Percentiles rank a stretch among this genome's conserved stretches.
phyloP scores from a whole-genome alignment of 2,888 invertebrate genomes.

The Octonoba sinensis region DNA sequence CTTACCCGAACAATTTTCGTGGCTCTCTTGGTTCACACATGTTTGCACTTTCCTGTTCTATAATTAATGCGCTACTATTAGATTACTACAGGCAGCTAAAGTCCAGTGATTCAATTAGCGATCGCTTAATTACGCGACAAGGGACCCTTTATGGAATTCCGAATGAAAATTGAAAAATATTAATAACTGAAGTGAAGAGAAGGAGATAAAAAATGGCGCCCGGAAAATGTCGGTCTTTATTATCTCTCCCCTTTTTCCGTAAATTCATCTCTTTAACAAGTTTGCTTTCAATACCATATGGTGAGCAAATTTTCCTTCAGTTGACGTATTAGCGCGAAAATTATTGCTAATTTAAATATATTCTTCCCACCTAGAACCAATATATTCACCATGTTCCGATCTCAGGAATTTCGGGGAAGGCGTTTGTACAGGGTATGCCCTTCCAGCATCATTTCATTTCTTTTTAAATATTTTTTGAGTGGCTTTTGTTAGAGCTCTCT shows the following conservation, averaged over 20 bases:
- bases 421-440: too few relatives aligned
- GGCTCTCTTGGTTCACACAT: background rate
- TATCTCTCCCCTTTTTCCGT: background rate
- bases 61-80: slow-evolving; percentile 52
- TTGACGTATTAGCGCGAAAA: slow-evolving; percentile 49
- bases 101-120: slow-evolving; percentile 41
- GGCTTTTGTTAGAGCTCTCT: too few relatives aligned
- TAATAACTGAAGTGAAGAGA: slow-evolving; percentile 14
- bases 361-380: slow-evolving; percentile 8
- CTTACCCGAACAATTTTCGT: slow-evolving; percentile 18
- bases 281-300: slow-evolving; percentile 43
- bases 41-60: slow-evolving; percentile 11
- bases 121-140: slow-evolving; percentile 25
- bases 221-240: slow-evolving; percentile 22
- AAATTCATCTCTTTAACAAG: slow-evolving; percentile 51
- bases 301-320: slow-evolving; percentile 43
- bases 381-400: too few relatives aligned
- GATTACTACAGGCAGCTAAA: slow-evolving; percentile 30
- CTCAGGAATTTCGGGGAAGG: too few relatives aligned
- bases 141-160: slow-evolving; percentile 1
- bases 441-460: too few relatives aligned
- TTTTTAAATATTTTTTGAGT: too few relatives aligned
- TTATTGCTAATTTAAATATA: slow-evolving; percentile 56
- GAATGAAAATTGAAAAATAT: slow-evolving; percentile 37
- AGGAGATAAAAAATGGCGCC: slow-evolving; percentile 26